Evolutionary conservation across 92 coral and sea anemone species (phyloP).

Genomic region (Ricordea florida): DNA sequence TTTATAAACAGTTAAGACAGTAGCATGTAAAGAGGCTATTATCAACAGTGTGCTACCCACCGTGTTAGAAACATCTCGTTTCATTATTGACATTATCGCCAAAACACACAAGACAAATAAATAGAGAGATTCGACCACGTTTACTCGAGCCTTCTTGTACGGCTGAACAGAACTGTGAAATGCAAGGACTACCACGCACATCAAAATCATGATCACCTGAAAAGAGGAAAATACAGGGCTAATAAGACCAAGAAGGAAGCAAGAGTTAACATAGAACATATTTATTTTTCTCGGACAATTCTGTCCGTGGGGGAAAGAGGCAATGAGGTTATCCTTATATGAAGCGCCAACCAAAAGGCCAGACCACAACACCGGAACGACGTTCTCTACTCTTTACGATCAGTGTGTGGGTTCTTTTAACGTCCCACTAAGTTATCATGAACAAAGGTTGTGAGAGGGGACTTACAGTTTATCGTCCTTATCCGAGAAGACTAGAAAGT

Average conservation of each 20-base stretch:
- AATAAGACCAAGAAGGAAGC: background rate
- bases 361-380: too few relatives aligned
- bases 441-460: too few relatives aligned
- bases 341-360: too few relatives aligned
- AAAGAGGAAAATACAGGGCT: background rate
- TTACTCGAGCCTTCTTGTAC: constrained; percentile 70
- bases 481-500: too few relatives aligned
- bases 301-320: too few relatives aligned
- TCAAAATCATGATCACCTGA: constrained; percentile 74
- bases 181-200: constrained; percentile 57
- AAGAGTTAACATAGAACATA: too few relatives aligned
- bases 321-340: too few relatives aligned
- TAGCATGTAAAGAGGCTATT: constrained; percentile 44
- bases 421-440: too few relatives aligned
- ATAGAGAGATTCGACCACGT: constrained; percentile 85
- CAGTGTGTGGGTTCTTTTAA: too few relatives aligned
- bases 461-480: too few relatives aligned
- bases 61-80: constrained; percentile 12
- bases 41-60: constrained; percentile 35
- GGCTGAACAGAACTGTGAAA: constrained; percentile 93
- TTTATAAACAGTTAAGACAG: constrained; percentile 30
- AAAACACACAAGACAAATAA: constrained; percentile 65
- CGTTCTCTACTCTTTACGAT: too few relatives aligned
- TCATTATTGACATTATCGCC: constrained; percentile 69
- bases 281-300: too few relatives aligned